Conservation (phyloP, 2,113 vertebrate species). For the Oreocharis arfaki region DNA sequence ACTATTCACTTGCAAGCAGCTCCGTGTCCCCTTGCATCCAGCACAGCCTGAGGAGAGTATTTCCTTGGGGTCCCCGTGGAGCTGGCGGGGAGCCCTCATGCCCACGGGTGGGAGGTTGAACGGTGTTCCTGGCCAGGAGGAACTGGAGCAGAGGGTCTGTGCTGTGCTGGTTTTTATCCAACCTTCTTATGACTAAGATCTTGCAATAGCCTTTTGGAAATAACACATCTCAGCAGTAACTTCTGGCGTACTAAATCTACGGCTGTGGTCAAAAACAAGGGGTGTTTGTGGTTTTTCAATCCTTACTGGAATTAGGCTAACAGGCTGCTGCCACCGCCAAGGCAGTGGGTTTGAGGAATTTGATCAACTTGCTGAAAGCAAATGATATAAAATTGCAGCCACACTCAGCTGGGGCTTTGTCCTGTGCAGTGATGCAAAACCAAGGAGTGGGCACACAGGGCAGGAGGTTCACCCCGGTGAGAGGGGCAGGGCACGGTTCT, state of each 20-base stretch:
- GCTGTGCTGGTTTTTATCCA: not conserved
- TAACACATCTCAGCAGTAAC: slow-evolving; percentile 48
- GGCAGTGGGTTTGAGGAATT: not conserved
- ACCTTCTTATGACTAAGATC: not conserved
- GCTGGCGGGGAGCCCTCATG: not conserved
- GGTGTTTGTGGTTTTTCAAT: not conserved
- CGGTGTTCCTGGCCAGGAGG: not conserved
- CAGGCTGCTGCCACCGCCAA: not conserved
- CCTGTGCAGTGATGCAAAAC: not conserved
- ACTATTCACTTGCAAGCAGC: not conserved
- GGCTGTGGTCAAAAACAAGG: not conserved
- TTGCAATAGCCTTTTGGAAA: slow-evolving; percentile 18
- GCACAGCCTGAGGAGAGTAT: not conserved
- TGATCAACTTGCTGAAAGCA: not conserved
- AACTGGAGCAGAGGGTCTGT: not conserved
- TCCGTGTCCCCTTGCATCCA: not conserved
- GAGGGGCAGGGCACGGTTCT: not conserved
- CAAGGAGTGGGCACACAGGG: not conserved
- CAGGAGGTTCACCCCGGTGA: fast-evolving
- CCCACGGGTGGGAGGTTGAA: not conserved
- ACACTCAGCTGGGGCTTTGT: not conserved
- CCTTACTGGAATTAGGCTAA: not conserved
- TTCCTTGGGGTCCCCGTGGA: not conserved
- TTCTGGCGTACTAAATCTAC: not conserved
- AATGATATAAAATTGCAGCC: not conserved